Percentiles rank a stretch among this genome's conserved stretches.
Conservation (phyloP, 2,888 invertebrate genomes). For the Cheilosia vulpina region DNA sequence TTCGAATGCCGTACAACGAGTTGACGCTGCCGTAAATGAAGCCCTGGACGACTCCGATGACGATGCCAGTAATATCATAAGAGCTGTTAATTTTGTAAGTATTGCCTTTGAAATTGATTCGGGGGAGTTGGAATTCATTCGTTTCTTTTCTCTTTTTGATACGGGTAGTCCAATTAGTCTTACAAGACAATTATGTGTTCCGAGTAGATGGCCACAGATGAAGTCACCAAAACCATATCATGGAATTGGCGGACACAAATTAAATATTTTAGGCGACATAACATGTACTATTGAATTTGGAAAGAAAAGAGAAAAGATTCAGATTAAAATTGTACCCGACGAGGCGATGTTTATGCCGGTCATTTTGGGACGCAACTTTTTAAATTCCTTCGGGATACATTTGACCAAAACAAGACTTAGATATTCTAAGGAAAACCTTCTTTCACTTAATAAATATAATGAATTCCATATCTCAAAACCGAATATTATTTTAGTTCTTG, state of each 20-base stretch:
- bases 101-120: constrained; percentile 1
- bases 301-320: constrained; percentile 1
- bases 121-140: not conserved
- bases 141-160: not conserved
- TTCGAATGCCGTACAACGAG: not conserved
- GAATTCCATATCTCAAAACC: constrained; percentile 5
- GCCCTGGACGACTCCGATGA: not conserved
- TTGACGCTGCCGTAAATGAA: constrained; percentile 7
- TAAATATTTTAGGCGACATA: not conserved
- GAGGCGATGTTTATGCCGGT: not conserved
- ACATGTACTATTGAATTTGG: not conserved
- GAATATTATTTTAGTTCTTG: not conserved
- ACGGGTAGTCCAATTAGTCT: not conserved
- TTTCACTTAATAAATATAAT: not conserved
- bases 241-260: constrained; percentile 1
- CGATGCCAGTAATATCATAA: not conserved
- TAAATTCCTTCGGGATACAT: not conserved
- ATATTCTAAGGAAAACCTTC: not conserved
- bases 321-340: constrained; percentile 6
- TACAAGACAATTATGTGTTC: not conserved
- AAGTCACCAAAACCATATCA: not conserved
- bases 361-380: constrained; percentile 16
- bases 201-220: not conserved
- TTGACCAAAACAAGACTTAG: not conserved
- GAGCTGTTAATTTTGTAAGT: not conserved